A percentile compares a stretch with the other conserved stretches of the same genome.
Conservation (phyloP, 2,888 invertebrate genomes). For the Machimus atricapillus region DNA sequence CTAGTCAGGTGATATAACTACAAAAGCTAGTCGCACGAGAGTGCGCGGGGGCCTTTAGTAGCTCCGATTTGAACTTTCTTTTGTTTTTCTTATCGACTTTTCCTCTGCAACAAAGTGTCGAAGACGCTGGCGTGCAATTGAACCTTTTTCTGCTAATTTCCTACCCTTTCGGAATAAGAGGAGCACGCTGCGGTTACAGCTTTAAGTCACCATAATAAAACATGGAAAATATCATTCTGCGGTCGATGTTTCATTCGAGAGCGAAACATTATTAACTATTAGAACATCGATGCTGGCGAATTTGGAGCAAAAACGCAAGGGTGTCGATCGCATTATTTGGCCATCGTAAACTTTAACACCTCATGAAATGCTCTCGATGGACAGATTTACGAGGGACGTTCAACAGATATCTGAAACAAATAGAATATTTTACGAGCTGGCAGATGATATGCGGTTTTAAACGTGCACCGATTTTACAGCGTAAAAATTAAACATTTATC, state of each 20-base stretch:
- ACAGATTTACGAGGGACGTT: conserved; percentile 39
- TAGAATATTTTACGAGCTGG: conserved; percentile 11
- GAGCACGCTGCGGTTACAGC: conserved; percentile 29
- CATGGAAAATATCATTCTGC: conserved; percentile 47
- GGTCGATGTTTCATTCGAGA: conserved; percentile 43
- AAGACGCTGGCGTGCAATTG: conserved; percentile 21
- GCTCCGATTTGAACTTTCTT: conserved; percentile 26
- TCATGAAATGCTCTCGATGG: conserved; percentile 27
- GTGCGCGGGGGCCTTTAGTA: not conserved
- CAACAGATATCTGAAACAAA: conserved; percentile 9
- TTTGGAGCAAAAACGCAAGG: conserved; percentile 42
- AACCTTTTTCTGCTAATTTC: conserved; percentile 19
- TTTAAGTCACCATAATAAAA: conserved; percentile 45
- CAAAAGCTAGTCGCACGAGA: not conserved
- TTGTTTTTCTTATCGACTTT: conserved; percentile 18
- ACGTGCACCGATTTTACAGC: not conserved
- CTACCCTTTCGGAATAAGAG: conserved; percentile 32
- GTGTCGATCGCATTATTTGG: conserved; percentile 25
- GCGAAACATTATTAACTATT: conserved; percentile 39
- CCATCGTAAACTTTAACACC: conserved; percentile 20
- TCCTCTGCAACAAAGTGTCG: conserved; percentile 24
- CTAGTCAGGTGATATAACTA: conserved; percentile 33
- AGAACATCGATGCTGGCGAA: conserved; percentile 41
- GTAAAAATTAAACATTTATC: not conserved
- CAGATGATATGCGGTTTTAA: conserved; percentile 29